Evolutionary conservation across 1,140 invertebrate species (phyloP).

Genomic region (Bombyx mandarina): DNA sequence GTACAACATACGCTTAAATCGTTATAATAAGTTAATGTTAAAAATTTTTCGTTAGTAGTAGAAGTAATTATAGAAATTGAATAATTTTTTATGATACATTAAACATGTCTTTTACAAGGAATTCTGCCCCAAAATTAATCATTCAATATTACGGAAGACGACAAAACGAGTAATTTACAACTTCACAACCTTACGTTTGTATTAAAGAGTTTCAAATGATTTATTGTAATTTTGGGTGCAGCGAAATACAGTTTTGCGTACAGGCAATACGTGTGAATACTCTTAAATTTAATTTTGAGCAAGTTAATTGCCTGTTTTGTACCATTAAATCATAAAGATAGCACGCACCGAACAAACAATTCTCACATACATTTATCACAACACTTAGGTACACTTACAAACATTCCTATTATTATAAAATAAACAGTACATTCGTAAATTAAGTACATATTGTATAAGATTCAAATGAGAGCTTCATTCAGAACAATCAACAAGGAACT

Average conservation of each 20-base stretch:
- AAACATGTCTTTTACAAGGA: constrained; percentile 62
- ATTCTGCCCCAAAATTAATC: constrained; percentile 57
- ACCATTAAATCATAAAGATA: constrained; percentile 49
- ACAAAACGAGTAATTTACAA: constrained; percentile 30
- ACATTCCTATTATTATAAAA: constrained; percentile 43
- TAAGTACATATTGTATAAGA: constrained; percentile 39
- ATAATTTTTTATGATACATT: constrained; percentile 11
- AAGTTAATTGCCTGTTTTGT: constrained; percentile 51
- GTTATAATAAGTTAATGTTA: neutral
- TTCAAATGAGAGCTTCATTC: constrained; percentile 43
- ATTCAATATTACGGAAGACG: constrained; percentile 47
- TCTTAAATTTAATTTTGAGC: constrained; percentile 42
- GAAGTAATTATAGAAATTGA: constrained; percentile 35
- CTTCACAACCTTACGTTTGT: constrained; percentile 56
- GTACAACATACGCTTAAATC: no score
- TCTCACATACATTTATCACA: constrained; percentile 61
- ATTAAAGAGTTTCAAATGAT: constrained; percentile 13
- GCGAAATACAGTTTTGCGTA: constrained; percentile 9
- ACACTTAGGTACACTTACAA: constrained; percentile 59
- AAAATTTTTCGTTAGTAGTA: constrained; percentile 16
- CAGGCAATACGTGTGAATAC: neutral
- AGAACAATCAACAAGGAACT: constrained; percentile 59
- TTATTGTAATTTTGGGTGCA: constrained; percentile 26
- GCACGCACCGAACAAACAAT: constrained; percentile 40
- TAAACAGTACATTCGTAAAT: constrained; percentile 44